Conservation (phyloP, 2,797 vertebrate genomes). For the Odontamblyopus lacepedii region DNA sequence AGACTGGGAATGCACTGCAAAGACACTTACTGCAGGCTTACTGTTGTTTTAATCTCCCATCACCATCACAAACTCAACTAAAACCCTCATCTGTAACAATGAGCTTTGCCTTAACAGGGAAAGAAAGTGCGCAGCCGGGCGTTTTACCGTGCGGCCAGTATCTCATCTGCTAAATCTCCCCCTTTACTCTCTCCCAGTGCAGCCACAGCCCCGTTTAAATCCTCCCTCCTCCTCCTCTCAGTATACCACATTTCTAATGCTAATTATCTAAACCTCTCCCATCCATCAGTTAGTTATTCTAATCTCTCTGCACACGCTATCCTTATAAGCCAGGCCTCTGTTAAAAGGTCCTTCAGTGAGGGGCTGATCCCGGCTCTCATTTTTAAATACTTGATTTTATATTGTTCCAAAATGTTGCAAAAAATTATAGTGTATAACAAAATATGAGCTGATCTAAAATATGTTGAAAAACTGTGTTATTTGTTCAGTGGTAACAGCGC, state of each 20-base stretch:
- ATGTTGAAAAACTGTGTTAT: not conserved
- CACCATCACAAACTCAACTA: constrained; percentile 34
- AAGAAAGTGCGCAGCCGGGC: constrained; percentile 66
- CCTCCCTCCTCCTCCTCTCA: constrained; percentile 63
- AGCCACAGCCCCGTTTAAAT: constrained; percentile 71
- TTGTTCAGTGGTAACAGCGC: constrained; percentile 2
- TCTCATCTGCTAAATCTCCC: constrained; percentile 75
- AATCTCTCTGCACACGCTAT: constrained; percentile 65
- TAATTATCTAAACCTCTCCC: constrained; percentile 79
- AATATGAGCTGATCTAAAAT: not conserved
- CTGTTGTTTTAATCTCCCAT: constrained; percentile 36
- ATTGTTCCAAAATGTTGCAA: not conserved
- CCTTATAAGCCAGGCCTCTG: constrained; percentile 54
- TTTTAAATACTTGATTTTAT: constrained; percentile 53
- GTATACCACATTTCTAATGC: constrained; percentile 77
- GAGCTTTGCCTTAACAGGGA: constrained; percentile 61
- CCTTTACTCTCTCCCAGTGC: constrained; percentile 66
- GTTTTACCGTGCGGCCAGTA: constrained; percentile 54
- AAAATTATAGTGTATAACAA: not conserved
- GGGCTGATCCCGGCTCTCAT: constrained; percentile 59
- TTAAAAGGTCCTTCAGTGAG: constrained; percentile 74
- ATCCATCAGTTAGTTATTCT: constrained; percentile 74
- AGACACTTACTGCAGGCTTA: constrained; percentile 43
- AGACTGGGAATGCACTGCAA: constrained; percentile 35
- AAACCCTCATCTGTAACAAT: constrained; percentile 62